Evolutionary conservation across 1,140 invertebrate species (phyloP).

Genomic region (Glossosoma conforme): DNA sequence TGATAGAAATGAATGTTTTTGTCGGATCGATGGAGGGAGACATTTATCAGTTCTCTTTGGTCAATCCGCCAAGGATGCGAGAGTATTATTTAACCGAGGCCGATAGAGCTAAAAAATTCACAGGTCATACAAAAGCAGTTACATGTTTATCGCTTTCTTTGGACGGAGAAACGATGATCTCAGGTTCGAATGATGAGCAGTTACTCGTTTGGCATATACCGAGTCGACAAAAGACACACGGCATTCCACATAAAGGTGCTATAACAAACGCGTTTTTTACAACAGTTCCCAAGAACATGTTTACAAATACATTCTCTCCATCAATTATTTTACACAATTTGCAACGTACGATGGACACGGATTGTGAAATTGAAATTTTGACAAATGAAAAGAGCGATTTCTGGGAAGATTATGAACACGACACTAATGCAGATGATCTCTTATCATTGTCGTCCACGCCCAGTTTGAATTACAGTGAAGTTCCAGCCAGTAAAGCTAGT

Average conservation of each 20-base stretch:
- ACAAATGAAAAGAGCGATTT: constrained; percentile 23
- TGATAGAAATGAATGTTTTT: constrained; percentile 65
- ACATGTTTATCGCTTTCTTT: constrained; percentile 65
- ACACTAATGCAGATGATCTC: constrained; percentile 34
- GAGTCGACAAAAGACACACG: constrained; percentile 66
- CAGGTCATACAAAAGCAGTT: constrained; percentile 62
- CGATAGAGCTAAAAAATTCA: constrained; percentile 47
- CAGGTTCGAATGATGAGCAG: constrained; percentile 66
- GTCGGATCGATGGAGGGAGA: constrained; percentile 66
- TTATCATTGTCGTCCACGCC: constrained; percentile 35
- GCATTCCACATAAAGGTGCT: constrained; percentile 64
- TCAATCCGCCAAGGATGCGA: constrained; percentile 58
- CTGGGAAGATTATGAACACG: constrained; percentile 18
- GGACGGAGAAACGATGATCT: constrained; percentile 63
- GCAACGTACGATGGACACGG: constrained; percentile 36
- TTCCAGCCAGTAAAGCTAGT: constrained; percentile 33
- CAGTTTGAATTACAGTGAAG: constrained; percentile 15
- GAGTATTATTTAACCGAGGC: constrained; percentile 59
- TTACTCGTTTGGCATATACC: constrained; percentile 76
- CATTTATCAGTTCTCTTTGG: constrained; percentile 63
- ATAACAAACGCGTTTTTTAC: constrained; percentile 66
- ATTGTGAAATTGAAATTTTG: constrained; percentile 34
- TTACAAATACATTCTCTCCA: constrained; percentile 39
- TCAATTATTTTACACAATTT: constrained; percentile 41
- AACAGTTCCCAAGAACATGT: constrained; percentile 45